phyloP scores from a whole-genome alignment of 2,113 vertebrate genomes.

The Prunella fulvescens region DNA sequence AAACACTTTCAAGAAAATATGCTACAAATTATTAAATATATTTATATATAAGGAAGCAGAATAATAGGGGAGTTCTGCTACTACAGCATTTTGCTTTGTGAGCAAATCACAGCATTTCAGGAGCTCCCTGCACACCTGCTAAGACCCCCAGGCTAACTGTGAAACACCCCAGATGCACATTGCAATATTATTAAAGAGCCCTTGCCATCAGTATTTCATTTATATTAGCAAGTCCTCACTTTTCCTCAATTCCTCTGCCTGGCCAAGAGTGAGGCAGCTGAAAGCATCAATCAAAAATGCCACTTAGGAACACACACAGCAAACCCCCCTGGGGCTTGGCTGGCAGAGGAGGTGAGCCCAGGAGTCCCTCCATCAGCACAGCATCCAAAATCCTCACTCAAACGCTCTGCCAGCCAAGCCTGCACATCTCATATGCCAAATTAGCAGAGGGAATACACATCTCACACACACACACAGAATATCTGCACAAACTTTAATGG shows the following conservation, averaged over 20 bases:
- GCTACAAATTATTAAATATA: neutral
- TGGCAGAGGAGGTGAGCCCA: neutral
- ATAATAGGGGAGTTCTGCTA: neutral
- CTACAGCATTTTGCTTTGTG: neutral
- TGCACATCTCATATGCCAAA: neutral
- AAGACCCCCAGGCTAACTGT: slow-evolving; percentile 1
- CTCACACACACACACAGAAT: neutral
- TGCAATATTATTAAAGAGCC: neutral
- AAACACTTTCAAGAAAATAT: neutral
- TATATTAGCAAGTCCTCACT: neutral
- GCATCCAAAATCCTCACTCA: neutral
- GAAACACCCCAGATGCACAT: neutral
- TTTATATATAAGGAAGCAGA: neutral
- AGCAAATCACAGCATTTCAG: neutral
- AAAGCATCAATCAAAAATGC: slow-evolving; percentile 44
- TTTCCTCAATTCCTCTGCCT: neutral
- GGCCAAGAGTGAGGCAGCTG: slow-evolving; percentile 18
- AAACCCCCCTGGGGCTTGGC: neutral
- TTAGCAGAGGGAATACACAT: neutral
- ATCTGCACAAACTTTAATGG: neutral
- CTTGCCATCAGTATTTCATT: slow-evolving; percentile 16
- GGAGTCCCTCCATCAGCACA: neutral
- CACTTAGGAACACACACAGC: slow-evolving; percentile 11
- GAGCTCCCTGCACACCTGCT: neutral
- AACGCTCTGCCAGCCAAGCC: neutral